Evolutionary conservation across 2,113 vertebrate genomes (phyloP).

Genomic region (Micronycteris hirsuta): DNA sequence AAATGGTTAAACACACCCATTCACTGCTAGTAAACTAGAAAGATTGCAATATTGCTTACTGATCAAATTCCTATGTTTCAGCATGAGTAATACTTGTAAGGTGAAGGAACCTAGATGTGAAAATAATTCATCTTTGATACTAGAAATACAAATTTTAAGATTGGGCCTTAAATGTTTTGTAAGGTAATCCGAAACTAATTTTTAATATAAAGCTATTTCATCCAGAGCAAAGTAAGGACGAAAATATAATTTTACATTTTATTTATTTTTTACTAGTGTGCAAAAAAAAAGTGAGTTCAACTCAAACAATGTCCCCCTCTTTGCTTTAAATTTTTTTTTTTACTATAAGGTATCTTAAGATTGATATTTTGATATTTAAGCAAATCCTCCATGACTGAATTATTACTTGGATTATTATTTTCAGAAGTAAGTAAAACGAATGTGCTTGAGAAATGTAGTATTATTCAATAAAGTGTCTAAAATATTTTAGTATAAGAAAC

Average conservation of each 20-base stretch:
- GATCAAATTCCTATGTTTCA: background rate
- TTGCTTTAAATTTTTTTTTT: background rate
- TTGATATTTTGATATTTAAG: background rate
- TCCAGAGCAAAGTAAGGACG: background rate
- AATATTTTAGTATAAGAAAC: background rate
- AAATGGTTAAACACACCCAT: background rate
- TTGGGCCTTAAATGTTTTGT: background rate
- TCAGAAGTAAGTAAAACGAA: background rate
- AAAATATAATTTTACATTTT: background rate
- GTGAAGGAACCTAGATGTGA: background rate
- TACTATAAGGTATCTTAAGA: background rate
- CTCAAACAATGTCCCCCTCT: background rate
- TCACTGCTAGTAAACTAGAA: background rate
- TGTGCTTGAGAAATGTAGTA: background rate
- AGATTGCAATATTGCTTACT: background rate
- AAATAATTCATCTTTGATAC: background rate
- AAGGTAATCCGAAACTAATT: background rate
- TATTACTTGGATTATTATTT: background rate
- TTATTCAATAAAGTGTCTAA: background rate
- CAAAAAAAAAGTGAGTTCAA: background rate
- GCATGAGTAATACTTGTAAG: background rate
- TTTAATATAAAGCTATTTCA: background rate
- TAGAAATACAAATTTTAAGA: background rate
- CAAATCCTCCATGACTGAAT: background rate
- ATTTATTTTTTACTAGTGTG: background rate